phyloP scores from a whole-genome alignment of 2,113 vertebrate species.

The Galbula dea region DNA sequence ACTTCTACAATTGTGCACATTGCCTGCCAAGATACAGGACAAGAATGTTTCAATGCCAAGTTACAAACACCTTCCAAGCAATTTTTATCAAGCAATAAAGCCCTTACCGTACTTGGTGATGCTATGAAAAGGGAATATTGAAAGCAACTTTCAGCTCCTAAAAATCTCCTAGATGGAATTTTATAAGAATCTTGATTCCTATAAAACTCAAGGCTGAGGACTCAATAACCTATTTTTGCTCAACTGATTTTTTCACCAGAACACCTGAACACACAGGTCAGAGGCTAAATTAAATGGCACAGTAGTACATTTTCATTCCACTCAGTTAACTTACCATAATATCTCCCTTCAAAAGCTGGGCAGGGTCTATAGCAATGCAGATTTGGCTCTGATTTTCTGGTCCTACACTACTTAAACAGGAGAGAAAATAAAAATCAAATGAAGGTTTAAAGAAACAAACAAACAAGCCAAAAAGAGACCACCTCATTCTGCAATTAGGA shows the following conservation, averaged over 20 bases:
- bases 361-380: constrained; percentile 86
- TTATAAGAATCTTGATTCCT: background rate
- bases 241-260: background rate
- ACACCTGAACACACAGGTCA: background rate
- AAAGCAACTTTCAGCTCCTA: background rate
- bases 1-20: background rate
- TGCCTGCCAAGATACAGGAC: background rate
- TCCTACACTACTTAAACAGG: constrained; percentile 78
- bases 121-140: background rate
- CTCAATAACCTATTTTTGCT: background rate
- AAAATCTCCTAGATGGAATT: background rate
- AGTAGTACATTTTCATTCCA: background rate
- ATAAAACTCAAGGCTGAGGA: background rate
- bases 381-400: constrained; percentile 80
- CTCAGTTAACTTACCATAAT: constrained; percentile 83
- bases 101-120: background rate
- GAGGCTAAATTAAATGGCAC: background rate
- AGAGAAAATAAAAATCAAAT: background rate
- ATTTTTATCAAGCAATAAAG: background rate
- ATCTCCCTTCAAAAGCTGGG: constrained; percentile 94
- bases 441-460: background rate
- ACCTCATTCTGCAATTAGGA: background rate
- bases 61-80: background rate
- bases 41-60: background rate
- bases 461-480: background rate